Evolutionary conservation across 2,113 vertebrate genomes (phyloP), one percentile per base, ranked within the genome.

Genomic region (Lota lota): DNA sequence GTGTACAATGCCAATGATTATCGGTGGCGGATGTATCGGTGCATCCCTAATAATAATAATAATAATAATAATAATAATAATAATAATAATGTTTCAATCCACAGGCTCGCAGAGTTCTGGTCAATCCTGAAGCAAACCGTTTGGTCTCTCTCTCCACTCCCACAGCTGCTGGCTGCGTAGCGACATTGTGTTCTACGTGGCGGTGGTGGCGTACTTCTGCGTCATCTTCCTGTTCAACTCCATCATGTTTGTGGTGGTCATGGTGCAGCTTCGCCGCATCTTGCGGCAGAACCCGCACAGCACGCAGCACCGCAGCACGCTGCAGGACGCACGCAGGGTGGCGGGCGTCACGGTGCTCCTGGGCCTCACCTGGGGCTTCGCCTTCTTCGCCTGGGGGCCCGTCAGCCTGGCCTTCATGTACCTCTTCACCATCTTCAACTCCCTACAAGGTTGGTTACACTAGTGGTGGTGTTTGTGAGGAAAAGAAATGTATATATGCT

Each of bases 321-420:
- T 95, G 72, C 95, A 95, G 84, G 94, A 98, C 63, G 71, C 93
- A 22, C 92, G 95, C 69, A 98, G 97, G 19, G 90, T 98, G 67
- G 79, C 87, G 0, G 96, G 97, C 24, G 92, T 99, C 61, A 97
- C 94, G 0, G 81, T 97, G 74, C 91, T 99, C 20, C 84, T 99
- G 68, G 97, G 97, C 71, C 96, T 98, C 84, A 94, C 95, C 8
- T 99, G 97, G 97, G 95, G 96, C 18, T 94, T 99, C 66, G 96
- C 94, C 28, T 98, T 99, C 83, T 98, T 99, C 64, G 95, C 96
- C 18, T 97, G 94, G 93, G 95, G 92, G 1, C 92, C 93, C 1
- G 86, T 96, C 47, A 95, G 95, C 76, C 84, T 95, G 60, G 61
- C 92, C 0, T 97, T 99, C 82, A 97, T 94, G 91, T 99, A 96